Conservation (phyloP, 2,113 vertebrate genomes). For the Bos javanicus region DNA sequence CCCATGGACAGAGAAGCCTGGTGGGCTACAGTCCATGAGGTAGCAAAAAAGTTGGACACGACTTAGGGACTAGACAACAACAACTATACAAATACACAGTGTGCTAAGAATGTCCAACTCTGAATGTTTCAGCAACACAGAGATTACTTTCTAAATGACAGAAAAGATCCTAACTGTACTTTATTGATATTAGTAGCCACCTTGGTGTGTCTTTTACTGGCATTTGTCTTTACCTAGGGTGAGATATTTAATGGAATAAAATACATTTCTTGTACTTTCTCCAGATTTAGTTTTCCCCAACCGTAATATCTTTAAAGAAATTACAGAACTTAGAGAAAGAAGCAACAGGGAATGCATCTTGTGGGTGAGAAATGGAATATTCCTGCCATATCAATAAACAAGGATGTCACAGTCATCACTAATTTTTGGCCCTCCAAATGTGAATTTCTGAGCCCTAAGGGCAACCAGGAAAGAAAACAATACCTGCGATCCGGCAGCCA, state of each 20-base stretch:
- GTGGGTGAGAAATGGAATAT: background rate
- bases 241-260: background rate
- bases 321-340: background rate
- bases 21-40: too few relatives aligned
- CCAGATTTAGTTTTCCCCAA: background rate
- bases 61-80: too few relatives aligned
- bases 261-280: background rate
- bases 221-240: background rate
- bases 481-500: background rate
- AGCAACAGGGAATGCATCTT: background rate
- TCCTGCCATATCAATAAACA: background rate
- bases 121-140: background rate
- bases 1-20: too few relatives aligned
- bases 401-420: background rate
- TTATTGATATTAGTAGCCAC: background rate
- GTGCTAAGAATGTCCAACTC: background rate
- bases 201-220: background rate
- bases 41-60: too few relatives aligned
- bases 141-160: background rate
- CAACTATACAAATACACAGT: background rate
- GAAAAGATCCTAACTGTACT: background rate
- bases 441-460: background rate
- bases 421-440: background rate
- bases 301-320: background rate
- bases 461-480: background rate